These are phyloP conservation scores for Cephus nigrinus DNA, from an alignment of 2,888 invertebrate genomes.

Conservation along the genomic window DNA sequence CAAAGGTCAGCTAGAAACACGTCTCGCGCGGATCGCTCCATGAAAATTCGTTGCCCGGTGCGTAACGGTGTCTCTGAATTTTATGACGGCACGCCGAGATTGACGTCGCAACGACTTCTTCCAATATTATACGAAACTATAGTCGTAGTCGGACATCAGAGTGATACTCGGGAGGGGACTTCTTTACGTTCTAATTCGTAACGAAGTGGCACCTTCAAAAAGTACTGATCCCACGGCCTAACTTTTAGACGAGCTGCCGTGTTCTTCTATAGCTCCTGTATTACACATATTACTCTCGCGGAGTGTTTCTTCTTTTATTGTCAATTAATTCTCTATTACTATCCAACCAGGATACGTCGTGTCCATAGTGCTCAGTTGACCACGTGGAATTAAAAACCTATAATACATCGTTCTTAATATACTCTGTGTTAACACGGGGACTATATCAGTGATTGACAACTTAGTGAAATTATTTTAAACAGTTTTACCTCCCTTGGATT, in stretches of 20 bases:
- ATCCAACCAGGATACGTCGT: background rate
- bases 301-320: background rate
- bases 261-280: background rate
- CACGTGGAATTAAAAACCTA: background rate
- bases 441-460: background rate
- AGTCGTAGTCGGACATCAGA: background rate
- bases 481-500: background rate
- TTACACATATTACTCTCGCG: background rate
- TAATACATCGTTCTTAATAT: background rate
- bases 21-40: background rate
- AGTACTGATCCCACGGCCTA: background rate
- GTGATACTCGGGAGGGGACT: background rate
- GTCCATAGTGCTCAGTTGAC: background rate
- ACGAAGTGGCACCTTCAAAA: background rate
- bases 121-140: background rate
- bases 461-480: background rate
- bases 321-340: background rate
- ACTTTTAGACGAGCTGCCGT: background rate
- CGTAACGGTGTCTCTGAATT: background rate
- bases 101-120: background rate
- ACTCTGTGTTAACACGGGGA: background rate
- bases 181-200: background rate
- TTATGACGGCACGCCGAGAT: background rate
- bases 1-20: background rate
- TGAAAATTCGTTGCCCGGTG: background rate